Evolutionary conservation across 1,140 invertebrate genomes (phyloP).

Genomic region (Drosophila saltans): DNA sequence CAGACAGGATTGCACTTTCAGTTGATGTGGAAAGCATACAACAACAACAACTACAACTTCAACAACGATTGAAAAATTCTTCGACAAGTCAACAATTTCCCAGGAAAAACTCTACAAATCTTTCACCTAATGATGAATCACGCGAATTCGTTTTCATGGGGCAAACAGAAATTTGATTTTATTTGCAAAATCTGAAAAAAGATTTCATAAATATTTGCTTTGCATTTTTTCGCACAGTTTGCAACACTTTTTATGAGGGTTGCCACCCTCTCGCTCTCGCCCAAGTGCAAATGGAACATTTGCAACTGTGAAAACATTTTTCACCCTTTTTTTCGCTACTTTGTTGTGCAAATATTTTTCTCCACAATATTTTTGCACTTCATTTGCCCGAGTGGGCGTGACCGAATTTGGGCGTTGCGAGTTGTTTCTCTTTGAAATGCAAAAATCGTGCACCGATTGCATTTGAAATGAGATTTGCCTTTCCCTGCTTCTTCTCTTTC

Average conservation of each 20-base stretch:
- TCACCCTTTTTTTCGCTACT: constrained; percentile 36
- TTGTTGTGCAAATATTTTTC: constrained; percentile 52
- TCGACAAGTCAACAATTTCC: constrained; percentile 28
- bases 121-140: constrained; percentile 28
- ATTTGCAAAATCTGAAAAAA: constrained; percentile 48
- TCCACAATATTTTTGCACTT: constrained; percentile 33
- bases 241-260: constrained; percentile 19
- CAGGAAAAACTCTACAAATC: constrained; percentile 8
- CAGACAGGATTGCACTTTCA: constrained; percentile 21
- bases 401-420: neutral
- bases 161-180: constrained; percentile 55
- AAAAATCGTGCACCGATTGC: constrained; percentile 51
- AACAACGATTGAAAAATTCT: neutral
- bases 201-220: constrained; percentile 52
- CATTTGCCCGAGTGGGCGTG: constrained; percentile 36
- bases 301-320: constrained; percentile 43
- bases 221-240: constrained; percentile 26
- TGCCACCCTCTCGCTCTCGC: neutral
- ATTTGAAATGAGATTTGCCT: constrained; percentile 28
- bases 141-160: constrained; percentile 2
- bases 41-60: neutral
- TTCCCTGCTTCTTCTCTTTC: constrained; percentile 4
- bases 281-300: constrained; percentile 18
- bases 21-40: constrained; percentile 14
- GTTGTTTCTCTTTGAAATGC: constrained; percentile 38